Percentiles rank a stretch among this genome's conserved stretches.
Evolutionary conservation across 2,113 vertebrate species (phyloP).

Genomic region (Catharus fuscescens): DNA sequence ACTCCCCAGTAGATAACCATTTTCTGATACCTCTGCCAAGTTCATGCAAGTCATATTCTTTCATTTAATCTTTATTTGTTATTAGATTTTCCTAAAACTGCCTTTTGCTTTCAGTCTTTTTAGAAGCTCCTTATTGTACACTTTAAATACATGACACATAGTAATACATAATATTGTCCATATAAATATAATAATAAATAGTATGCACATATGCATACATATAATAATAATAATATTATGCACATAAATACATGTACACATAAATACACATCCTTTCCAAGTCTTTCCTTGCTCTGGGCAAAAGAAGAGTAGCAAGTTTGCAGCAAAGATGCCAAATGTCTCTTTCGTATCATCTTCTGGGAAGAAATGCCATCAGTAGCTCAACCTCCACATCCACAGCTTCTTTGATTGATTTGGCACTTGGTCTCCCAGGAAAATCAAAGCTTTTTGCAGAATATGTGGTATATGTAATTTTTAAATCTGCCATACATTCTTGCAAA

Average conservation of each 20-base stretch:
- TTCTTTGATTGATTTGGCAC: background rate
- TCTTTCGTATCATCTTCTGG: background rate
- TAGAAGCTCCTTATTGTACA: background rate
- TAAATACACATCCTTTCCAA: background rate
- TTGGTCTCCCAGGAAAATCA: background rate
- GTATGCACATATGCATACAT: no score
- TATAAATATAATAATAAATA: no score
- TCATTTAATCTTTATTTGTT: conserved; percentile 9
- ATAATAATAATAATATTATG: no score
- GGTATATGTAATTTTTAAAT: background rate
- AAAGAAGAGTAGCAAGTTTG: background rate
- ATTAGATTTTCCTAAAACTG: background rate
- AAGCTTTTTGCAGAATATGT: background rate
- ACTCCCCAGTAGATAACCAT: background rate
- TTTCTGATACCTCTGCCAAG: conserved; percentile 10
- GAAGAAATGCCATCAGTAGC: background rate
- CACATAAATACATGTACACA: no score
- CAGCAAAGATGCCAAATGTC: background rate
- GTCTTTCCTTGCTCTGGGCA: background rate
- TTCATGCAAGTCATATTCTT: background rate
- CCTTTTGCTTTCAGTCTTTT: background rate
- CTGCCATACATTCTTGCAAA: background rate
- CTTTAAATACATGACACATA: background rate
- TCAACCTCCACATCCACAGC: background rate
- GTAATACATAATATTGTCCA: no score